Evolutionary conservation across 2,113 vertebrate species (phyloP).

Genomic region (Eptesicus fuscus): DNA sequence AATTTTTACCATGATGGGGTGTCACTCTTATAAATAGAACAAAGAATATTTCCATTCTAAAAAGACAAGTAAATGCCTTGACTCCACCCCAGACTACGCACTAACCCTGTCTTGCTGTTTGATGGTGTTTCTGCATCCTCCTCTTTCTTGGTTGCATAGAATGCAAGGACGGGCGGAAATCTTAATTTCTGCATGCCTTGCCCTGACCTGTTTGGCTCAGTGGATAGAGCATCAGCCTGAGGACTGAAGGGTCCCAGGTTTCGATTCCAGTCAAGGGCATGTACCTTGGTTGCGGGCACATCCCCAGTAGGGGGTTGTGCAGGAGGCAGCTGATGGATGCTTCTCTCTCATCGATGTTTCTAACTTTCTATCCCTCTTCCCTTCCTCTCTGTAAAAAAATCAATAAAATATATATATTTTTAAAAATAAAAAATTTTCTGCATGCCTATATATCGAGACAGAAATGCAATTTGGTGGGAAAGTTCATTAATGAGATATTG

Average conservation of each 20-base stretch:
- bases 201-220: too few species aligned
- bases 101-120: not conserved
- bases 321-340: too few species aligned
- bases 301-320: too few species aligned
- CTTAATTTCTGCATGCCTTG: not conserved
- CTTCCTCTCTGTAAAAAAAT: too few species aligned
- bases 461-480: not conserved
- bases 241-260: too few species aligned
- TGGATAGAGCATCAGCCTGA: too few species aligned
- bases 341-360: too few species aligned
- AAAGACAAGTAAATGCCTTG: not conserved
- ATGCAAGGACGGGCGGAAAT: not conserved
- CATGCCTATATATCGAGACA: not conserved
- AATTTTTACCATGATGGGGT: not conserved
- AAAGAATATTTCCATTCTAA: not conserved
- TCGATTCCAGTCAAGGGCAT: too few species aligned
- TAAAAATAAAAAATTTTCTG: not conserved
- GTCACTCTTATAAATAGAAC: not conserved
- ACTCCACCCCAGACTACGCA: rapidly evolving
- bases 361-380: too few species aligned
- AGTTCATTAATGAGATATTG: not conserved
- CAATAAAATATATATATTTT: too few species aligned
- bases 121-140: not conserved
- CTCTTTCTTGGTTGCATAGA: not conserved
- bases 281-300: too few species aligned